Percentiles rank a stretch among this genome's conserved stretches.
Evolutionary conservation across 2,113 vertebrate species (phyloP).

Genomic region (Chloropsis cyanopogon): DNA sequence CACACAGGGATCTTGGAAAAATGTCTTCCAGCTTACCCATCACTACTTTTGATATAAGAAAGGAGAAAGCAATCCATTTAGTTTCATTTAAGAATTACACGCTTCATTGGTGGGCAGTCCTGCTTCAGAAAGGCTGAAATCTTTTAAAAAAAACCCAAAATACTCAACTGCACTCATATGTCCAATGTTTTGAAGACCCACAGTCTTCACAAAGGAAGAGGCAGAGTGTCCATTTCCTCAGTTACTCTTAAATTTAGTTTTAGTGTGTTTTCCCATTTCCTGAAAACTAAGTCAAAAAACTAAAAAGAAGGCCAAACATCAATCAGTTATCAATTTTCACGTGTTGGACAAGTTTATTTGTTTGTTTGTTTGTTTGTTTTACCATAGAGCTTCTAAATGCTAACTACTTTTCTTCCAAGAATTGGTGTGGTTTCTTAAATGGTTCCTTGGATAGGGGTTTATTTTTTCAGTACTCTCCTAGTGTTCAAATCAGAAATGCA

Average conservation of each 20-base stretch:
- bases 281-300: not conserved
- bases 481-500: not conserved
- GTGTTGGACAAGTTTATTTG: not conserved
- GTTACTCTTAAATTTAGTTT: not conserved
- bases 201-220: not conserved
- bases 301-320: not conserved
- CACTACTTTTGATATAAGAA: not conserved
- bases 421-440: not conserved
- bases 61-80: not conserved
- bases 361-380: not conserved
- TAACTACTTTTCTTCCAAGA: not conserved
- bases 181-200: not conserved
- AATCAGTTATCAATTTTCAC: not conserved
- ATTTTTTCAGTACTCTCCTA: not conserved
- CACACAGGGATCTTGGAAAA: not conserved
- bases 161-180: not conserved
- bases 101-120: not conserved
- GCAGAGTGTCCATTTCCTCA: not conserved
- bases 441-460: not conserved
- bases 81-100: not conserved
- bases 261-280: not conserved
- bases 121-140: not conserved
- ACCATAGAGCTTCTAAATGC: not conserved
- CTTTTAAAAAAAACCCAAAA: not conserved
- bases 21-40: not conserved